Conservation (phyloP, 2,797 vertebrate species). For the Amblyraja radiata region DNA sequence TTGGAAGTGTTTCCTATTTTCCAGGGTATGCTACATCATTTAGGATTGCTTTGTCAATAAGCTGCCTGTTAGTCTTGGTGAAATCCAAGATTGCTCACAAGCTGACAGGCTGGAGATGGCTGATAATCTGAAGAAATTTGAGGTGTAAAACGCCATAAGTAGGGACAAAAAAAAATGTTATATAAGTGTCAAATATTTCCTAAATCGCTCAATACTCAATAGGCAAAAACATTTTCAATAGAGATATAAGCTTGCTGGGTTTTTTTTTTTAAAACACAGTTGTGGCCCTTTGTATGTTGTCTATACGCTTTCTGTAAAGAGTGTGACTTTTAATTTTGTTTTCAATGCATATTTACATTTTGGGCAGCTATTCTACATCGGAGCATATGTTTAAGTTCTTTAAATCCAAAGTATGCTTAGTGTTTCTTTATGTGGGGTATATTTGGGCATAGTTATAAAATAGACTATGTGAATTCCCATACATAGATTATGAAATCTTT, state of each 20-base stretch:
- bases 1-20: slow-evolving; percentile 70
- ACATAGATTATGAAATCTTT: background rate
- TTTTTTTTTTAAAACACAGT: slow-evolving; percentile 70
- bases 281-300: slow-evolving; percentile 87
- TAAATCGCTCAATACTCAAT: slow-evolving; percentile 82
- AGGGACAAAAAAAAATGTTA: slow-evolving; percentile 73
- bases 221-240: slow-evolving; percentile 87
- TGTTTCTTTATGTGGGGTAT: background rate
- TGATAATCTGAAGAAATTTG: slow-evolving; percentile 98
- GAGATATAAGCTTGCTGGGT: slow-evolving; percentile 86
- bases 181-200: slow-evolving; percentile 97
- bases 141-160: slow-evolving; percentile 96
- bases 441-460: too few species aligned
- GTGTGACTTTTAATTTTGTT: background rate
- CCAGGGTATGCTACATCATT: slow-evolving; percentile 78
- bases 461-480: background rate
- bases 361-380: background rate
- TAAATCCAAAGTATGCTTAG: background rate
- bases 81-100: slow-evolving; percentile 80
- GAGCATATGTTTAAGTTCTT: background rate
- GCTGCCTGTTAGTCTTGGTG: slow-evolving; percentile 70
- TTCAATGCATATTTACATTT: background rate
- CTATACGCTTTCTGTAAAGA: slow-evolving; percentile 38
- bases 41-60: slow-evolving; percentile 97
- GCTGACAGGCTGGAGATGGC: slow-evolving; percentile 90